Base-by-base conservation (phyloP, 2,888 invertebrate species). In the Acronicta psi region DNA sequence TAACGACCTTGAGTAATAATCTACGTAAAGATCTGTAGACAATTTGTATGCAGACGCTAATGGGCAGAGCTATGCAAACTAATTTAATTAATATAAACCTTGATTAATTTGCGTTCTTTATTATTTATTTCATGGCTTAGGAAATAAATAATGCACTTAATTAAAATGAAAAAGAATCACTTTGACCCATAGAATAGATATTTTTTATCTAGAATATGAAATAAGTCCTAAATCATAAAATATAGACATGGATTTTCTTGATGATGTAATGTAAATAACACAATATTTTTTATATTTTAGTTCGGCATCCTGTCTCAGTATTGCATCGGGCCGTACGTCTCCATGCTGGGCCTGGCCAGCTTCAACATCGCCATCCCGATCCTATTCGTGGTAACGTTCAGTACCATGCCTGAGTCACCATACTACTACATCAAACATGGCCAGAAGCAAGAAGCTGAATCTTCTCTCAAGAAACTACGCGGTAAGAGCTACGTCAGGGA, bases 361-460 rank as follows among this genome's bases (percentile, higher is more conserved):
- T 94, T 95, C 72, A 94, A 95, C 49, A 90, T 95, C 38, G 84
- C 94, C 0, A 89, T 95, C 53, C 95, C 96, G 0, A 86, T 95
- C 29, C 73, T 95, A 2, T 95, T 95, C 75, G 90, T 95, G 13
- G 81, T 95, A 1, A 92, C 94, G 1, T 95, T 96, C 80, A 88
- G 94, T 44, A 94, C 95, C 37, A 95, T 96, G 92, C 96, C 96
- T 0, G 96, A 96, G 81, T 95, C 96, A 2, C 96, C 96, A 0
- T 95, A 96, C 74, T 95, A 92, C 77, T 91, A 91, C 79, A 89
- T 95, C 20, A 94, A 95, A 49, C 84, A 87, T 0, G 94, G 92
- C 11, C 87, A 92, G 23, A 86, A 88, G 8, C 94, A 95, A 31
- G 86, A 92, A 57, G 96, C 96, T 0, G 92, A 95, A 54, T 77